Conservation (phyloP, 2,888 invertebrate species). For the Lamellibrachia satsuma region DNA sequence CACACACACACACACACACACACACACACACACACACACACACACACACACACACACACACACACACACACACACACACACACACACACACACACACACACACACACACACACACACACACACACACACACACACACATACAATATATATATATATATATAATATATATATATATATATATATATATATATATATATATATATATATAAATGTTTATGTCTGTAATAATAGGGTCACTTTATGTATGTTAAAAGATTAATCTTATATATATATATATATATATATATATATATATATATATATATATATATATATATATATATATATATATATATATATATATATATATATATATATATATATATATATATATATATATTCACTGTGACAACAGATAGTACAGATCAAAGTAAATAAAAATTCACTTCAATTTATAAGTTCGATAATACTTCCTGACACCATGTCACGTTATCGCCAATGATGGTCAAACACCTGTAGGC, state of each 20-base stretch:
- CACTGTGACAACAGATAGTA: background rate
- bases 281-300: too few species aligned
- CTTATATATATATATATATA: too few species aligned
- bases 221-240: too few species aligned
- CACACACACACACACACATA: background rate
- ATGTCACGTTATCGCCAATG: too few species aligned
- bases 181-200: too few species aligned
- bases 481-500: too few species aligned
- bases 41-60: background rate
- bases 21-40: background rate
- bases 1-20: background rate
- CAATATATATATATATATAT: too few species aligned
- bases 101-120: background rate
- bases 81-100: background rate
- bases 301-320: conserved; percentile 1
- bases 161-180: too few species aligned
- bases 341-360: conserved; percentile 20
- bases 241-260: too few species aligned
- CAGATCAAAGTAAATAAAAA: background rate
- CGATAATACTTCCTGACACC: too few species aligned
- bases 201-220: too few species aligned
- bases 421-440: background rate
- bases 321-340: conserved; percentile 23
- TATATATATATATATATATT: background rate
- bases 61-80: background rate